phyloP scores from a whole-genome alignment of 2,888 invertebrate genomes.

The Drosophila birchii region DNA sequence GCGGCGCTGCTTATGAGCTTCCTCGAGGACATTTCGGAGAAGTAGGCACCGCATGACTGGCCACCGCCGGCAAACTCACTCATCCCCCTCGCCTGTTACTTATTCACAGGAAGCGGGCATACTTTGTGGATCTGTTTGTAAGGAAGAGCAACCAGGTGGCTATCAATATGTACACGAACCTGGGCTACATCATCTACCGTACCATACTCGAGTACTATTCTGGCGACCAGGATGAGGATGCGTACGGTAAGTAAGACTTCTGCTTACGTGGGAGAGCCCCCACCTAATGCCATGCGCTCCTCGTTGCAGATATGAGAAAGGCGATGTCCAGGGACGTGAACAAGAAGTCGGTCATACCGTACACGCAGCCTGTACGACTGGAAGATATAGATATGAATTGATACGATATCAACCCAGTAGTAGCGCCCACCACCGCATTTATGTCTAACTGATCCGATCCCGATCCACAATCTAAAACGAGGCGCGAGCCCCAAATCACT shows the following conservation, averaged over 20 bases:
- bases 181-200: constrained; percentile 98
- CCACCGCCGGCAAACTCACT: neutral
- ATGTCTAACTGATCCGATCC: constrained; percentile 63
- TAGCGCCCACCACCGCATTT: constrained; percentile 67
- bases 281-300: neutral
- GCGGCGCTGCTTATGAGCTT: constrained; percentile 97
- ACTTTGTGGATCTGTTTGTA: constrained; percentile 99
- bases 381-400: constrained; percentile 93
- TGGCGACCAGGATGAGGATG: constrained; percentile 99
- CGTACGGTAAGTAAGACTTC: constrained; percentile 90
- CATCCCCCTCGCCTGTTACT: constrained; percentile 9
- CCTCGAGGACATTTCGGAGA: constrained; percentile 98
- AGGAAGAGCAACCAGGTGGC: constrained; percentile 98
- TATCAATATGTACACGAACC: constrained; percentile 97
- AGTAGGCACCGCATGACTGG: constrained; percentile 85
- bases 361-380: constrained; percentile 96
- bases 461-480: constrained; percentile 1
- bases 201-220: constrained; percentile 99
- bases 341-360: constrained; percentile 96
- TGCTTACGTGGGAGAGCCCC: no score
- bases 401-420: constrained; percentile 60
- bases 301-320: constrained; percentile 97
- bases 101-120: constrained; percentile 93
- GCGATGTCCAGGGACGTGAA: constrained; percentile 96
- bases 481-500: constrained; percentile 10